Conservation (phyloP, 2,888 invertebrate species). For the Lithophane semibrunnea region DNA sequence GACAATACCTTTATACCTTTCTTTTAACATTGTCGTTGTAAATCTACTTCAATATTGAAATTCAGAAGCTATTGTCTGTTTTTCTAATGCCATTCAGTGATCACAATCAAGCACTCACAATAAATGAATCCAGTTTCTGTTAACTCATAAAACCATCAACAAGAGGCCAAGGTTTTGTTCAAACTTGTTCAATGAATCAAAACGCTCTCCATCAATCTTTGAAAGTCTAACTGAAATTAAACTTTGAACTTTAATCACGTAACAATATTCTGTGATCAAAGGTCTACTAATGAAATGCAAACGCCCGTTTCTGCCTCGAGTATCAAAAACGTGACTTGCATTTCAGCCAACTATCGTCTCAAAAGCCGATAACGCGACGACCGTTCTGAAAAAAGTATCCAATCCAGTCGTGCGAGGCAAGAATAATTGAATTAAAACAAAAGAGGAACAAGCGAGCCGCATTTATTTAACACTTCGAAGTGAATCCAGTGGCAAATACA, state of each 20-base stretch:
- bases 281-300: conserved; percentile 68
- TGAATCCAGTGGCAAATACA: conserved; percentile 78
- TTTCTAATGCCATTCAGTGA: conserved; percentile 16
- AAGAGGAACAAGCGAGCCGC: conserved; percentile 69
- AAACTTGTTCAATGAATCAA: conserved; percentile 57
- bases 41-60: not conserved
- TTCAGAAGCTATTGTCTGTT: conserved; percentile 1
- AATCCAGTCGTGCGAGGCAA: conserved; percentile 67
- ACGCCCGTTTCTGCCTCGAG: conserved; percentile 59
- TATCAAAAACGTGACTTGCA: conserved; percentile 67
- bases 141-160: conserved; percentile 34
- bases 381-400: conserved; percentile 65
- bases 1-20: conserved; percentile 3
- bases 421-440: conserved; percentile 75
- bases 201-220: conserved; percentile 53
- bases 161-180: conserved; percentile 32
- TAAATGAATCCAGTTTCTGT: conserved; percentile 28
- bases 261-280: conserved; percentile 67
- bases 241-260: conserved; percentile 62
- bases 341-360: conserved; percentile 58
- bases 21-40: not conserved
- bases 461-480: conserved; percentile 77
- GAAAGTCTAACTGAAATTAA: conserved; percentile 59
- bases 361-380: conserved; percentile 61
- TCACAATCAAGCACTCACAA: conserved; percentile 39